A percentile compares a stretch with the other conserved stretches of the same genome.
Conservation (phyloP, 1,140 invertebrate genomes). For the Goniozus legneri region DNA sequence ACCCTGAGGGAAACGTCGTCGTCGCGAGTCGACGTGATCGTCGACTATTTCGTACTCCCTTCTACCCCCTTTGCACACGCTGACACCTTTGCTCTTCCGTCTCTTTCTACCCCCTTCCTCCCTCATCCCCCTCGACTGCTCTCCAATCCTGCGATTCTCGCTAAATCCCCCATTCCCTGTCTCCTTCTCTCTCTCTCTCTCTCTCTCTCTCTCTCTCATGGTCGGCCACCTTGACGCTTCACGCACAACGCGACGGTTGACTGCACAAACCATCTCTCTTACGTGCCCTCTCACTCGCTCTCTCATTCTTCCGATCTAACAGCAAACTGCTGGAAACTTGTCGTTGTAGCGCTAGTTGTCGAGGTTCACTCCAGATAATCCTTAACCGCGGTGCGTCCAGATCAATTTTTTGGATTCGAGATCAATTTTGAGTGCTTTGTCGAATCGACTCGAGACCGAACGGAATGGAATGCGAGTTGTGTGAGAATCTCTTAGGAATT, state of each 20-base stretch:
- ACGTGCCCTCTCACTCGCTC: constrained; percentile 5
- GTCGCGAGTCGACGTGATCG: too few relatives aligned
- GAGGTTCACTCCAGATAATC: too few relatives aligned
- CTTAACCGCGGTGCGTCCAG: too few relatives aligned
- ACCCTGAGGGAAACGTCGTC: too few relatives aligned
- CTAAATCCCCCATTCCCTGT: constrained; percentile 7
- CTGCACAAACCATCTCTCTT: constrained; percentile 19
- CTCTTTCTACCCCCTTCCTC: constrained; percentile 8
- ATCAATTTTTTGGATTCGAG: too few relatives aligned
- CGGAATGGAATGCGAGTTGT: too few relatives aligned
- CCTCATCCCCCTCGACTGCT: constrained; percentile 9
- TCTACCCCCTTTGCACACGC: constrained; percentile 15
- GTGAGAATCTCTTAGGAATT: too few relatives aligned
- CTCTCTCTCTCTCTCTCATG: constrained; percentile 2
- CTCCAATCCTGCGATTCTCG: constrained; percentile 4
- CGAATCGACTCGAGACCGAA: too few relatives aligned
- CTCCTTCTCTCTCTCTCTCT: constrained; percentile 13
- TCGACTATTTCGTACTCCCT: too few relatives aligned
- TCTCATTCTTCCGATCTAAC: constrained; percentile 20
- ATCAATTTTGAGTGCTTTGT: too few relatives aligned
- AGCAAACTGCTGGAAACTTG: too few relatives aligned
- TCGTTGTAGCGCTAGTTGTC: too few relatives aligned
- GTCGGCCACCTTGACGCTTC: constrained; percentile 18
- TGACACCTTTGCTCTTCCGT: constrained; percentile 10
- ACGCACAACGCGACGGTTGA: constrained; percentile 35